Percentiles rank a stretch among this genome's conserved stretches.
Evolutionary conservation across 1,140 invertebrate species (phyloP).

Genomic region (Camponotus floridanus): DNA sequence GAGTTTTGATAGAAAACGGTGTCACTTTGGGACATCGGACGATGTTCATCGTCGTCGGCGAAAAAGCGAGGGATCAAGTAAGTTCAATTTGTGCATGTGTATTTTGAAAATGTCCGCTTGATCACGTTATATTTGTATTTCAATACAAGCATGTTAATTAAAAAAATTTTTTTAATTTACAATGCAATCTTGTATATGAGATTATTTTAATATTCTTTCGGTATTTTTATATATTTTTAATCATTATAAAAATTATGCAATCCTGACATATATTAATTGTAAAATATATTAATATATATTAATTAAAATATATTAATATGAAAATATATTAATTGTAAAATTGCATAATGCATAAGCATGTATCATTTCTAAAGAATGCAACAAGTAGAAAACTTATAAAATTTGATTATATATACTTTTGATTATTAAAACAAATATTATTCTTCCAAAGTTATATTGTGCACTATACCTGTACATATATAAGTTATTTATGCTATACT

Average conservation of each 20-base stretch:
- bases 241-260: background rate
- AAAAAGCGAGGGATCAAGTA: constrained; percentile 98
- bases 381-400: background rate
- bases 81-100: background rate
- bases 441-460: no score
- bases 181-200: background rate
- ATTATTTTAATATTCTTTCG: background rate
- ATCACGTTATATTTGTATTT: no score
- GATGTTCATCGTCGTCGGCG: constrained; percentile 98
- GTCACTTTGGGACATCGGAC: constrained; percentile 95
- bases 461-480: background rate
- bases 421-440: no score
- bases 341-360: no score
- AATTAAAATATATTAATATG: no score
- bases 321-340: no score
- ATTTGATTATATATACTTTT: no score
- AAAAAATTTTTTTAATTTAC: background rate
- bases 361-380: no score
- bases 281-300: no score
- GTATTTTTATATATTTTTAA: background rate
- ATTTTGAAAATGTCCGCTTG: background rate
- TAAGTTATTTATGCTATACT: background rate
- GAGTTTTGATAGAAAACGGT: constrained; percentile 98
- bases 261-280: no score
- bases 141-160: no score